A percentile compares a stretch with the other conserved stretches of the same genome.
These are phyloP conservation scores for Physocephala rufipes DNA, from an alignment of 2,888 invertebrate genomes.

Conservation along the genomic window DNA sequence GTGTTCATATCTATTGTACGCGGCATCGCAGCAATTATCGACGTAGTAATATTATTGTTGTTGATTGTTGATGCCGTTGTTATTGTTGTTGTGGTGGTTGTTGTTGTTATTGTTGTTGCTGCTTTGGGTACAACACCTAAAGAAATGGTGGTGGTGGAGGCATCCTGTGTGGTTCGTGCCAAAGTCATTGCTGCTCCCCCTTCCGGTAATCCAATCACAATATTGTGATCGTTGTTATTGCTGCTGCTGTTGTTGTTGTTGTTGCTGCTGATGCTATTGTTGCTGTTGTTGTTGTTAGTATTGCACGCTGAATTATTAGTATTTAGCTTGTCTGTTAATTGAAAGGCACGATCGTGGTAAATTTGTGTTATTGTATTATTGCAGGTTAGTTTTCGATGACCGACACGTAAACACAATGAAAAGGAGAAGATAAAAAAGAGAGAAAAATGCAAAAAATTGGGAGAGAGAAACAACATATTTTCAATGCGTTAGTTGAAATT, in stretches of 20 bases:
- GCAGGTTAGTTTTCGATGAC: neutral
- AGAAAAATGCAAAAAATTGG: constrained; percentile 16
- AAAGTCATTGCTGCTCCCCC: constrained; percentile 21
- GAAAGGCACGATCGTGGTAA: neutral
- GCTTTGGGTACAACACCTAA: constrained; percentile 5
- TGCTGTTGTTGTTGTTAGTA: constrained; percentile 41
- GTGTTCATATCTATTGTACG: constrained; percentile 28
- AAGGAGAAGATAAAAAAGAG: neutral
- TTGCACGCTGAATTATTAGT: constrained; percentile 47
- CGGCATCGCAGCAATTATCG: constrained; percentile 27
- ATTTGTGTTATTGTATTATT: neutral
- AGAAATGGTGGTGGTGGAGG: constrained; percentile 34
- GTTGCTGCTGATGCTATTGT: constrained; percentile 40
- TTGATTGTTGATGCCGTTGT: constrained; percentile 10
- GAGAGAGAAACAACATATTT: constrained; percentile 28
- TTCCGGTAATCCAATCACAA: neutral
- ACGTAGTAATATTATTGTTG: constrained; percentile 21
- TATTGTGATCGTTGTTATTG: constrained; percentile 35
- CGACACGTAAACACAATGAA: no score
- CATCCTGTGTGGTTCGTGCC: constrained; percentile 35
- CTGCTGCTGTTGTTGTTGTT: constrained; percentile 42
- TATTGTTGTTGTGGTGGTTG: constrained; percentile 27
- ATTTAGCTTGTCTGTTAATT: constrained; percentile 44
- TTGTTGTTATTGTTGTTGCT: constrained; percentile 32
- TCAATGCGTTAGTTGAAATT: constrained; percentile 20